Evolutionary conservation across 2,797 vertebrate genomes (phyloP).

Genomic region (Rhabdomys pumilio): DNA sequence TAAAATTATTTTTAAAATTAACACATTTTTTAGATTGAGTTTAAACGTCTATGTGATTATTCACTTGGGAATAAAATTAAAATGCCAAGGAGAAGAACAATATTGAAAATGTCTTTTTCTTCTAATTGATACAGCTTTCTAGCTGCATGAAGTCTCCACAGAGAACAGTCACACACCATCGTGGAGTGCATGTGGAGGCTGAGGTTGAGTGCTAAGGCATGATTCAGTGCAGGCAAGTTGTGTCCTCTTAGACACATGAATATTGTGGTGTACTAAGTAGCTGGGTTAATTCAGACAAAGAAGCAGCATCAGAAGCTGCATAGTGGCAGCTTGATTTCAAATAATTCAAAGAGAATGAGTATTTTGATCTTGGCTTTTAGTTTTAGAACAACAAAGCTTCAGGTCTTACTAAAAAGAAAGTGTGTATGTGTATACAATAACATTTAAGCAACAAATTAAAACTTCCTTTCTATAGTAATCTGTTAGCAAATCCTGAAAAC

Average conservation of each 20-base stretch:
- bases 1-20: slow-evolving; percentile 75
- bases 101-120: slow-evolving; percentile 11
- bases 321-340: not conserved
- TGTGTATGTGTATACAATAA: not conserved
- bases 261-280: not conserved
- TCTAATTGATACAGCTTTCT: not conserved
- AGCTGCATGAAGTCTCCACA: not conserved
- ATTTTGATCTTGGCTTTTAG: slow-evolving; percentile 40
- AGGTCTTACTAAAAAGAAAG: not conserved
- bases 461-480: slow-evolving; percentile 13
- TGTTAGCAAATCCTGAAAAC: not conserved
- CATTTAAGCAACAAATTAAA: slow-evolving; percentile 38
- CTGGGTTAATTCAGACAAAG: not conserved
- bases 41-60: slow-evolving; percentile 65
- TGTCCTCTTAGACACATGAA: not conserved
- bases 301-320: not conserved
- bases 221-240: not conserved
- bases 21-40: slow-evolving; percentile 12
- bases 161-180: not conserved
- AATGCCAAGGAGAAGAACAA: not conserved
- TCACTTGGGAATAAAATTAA: slow-evolving; percentile 43
- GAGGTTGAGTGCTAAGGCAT: not conserved
- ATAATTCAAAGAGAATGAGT: slow-evolving; percentile 6
- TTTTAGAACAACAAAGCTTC: slow-evolving; percentile 38
- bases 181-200: not conserved